Percentiles rank a stretch among this genome's conserved stretches.
Evolutionary conservation across 2,797 vertebrate genomes (phyloP).

Genomic region (Artibeus lituratus): DNA sequence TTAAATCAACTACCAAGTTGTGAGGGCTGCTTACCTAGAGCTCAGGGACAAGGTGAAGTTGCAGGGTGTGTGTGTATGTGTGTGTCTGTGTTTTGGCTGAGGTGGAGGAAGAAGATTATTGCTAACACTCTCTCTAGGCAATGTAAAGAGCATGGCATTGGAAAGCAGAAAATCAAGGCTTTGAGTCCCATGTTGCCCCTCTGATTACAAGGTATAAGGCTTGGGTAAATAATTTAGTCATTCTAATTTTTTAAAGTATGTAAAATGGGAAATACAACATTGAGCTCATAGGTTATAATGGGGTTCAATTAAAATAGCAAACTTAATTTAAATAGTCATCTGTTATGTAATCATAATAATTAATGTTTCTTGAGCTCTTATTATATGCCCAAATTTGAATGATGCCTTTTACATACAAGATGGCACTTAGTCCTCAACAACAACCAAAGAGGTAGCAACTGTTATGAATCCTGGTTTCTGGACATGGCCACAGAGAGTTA

Average conservation of each 20-base stretch:
- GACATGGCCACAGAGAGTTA: background rate
- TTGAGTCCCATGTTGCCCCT: background rate
- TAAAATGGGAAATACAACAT: background rate
- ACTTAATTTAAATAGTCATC: background rate
- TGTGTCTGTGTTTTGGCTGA: background rate
- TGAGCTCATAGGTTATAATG: background rate
- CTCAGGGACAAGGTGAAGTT: background rate
- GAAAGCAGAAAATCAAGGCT: background rate
- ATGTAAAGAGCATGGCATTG: background rate
- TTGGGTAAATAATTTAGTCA: background rate
- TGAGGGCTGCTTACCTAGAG: background rate
- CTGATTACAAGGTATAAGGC: background rate
- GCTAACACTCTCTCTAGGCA: background rate
- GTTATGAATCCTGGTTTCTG: background rate
- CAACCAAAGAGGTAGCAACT: background rate
- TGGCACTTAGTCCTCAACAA: background rate
- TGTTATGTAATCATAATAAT: background rate
- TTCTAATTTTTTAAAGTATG: background rate
- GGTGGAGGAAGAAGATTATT: background rate
- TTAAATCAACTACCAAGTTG: background rate
- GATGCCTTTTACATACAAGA: background rate
- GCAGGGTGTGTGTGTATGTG: too few relatives aligned
- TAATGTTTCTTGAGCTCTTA: background rate
- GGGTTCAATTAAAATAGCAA: background rate
- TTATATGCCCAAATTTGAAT: background rate